Evolutionary conservation across 2,888 invertebrate species (phyloP).

Genomic region (Eilema depressum): DNA sequence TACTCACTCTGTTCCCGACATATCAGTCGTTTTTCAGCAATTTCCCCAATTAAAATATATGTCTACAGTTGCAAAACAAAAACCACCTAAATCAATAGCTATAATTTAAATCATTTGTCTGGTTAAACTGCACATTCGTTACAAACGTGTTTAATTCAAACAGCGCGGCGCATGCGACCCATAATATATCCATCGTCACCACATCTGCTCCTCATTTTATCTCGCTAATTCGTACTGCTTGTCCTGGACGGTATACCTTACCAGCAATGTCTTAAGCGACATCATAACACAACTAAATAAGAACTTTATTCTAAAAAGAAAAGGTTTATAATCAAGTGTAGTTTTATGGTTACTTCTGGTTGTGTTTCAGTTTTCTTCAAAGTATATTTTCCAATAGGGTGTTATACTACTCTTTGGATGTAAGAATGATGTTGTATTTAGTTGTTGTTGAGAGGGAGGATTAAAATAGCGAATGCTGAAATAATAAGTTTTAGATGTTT

Average conservation of each 20-base stretch:
- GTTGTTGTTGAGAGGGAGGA: slow-evolving; percentile 25
- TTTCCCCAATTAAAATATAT: not conserved
- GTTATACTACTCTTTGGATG: slow-evolving; percentile 34
- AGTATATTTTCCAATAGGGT: slow-evolving; percentile 41
- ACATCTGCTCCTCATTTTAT: slow-evolving; percentile 74
- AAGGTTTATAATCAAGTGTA: slow-evolving; percentile 19
- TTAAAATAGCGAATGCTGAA: slow-evolving; percentile 32
- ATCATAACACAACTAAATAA: slow-evolving; percentile 18
- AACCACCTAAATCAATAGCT: not conserved
- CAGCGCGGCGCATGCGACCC: slow-evolving; percentile 55
- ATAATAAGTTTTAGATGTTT: slow-evolving; percentile 25
- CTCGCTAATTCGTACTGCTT: slow-evolving; percentile 66
- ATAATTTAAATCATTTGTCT: slow-evolving; percentile 23
- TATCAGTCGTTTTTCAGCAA: not conserved
- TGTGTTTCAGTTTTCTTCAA: slow-evolving; percentile 24
- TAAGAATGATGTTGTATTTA: slow-evolving; percentile 40
- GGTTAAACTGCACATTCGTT: slow-evolving; percentile 39
- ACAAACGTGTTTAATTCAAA: slow-evolving; percentile 56
- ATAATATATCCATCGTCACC: slow-evolving; percentile 72
- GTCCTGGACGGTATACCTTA: slow-evolving; percentile 53
- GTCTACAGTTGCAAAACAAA: not conserved
- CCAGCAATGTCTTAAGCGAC: slow-evolving; percentile 42
- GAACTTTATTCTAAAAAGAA: slow-evolving; percentile 4
- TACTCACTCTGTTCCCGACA: not conserved
- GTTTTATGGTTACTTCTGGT: slow-evolving; percentile 13